Evolutionary conservation across 2,797 vertebrate species (phyloP).

Genomic region (Crocidura indochinensis): DNA sequence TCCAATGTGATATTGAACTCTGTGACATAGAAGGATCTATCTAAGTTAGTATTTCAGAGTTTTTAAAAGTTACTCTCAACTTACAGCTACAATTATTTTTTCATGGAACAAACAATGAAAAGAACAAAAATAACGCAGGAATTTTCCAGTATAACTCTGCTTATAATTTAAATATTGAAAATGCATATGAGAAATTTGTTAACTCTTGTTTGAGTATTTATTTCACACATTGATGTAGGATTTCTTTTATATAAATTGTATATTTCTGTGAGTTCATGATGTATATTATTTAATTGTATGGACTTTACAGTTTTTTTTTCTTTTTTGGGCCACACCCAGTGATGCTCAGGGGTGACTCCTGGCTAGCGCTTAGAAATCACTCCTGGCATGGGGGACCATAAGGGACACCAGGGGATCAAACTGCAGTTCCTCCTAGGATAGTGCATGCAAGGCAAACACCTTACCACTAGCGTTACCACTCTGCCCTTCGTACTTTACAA

Average conservation of each 20-base stretch:
- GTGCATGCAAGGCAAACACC: too few species aligned
- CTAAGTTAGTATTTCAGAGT: background rate
- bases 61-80: background rate
- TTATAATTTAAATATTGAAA: constrained; percentile 41
- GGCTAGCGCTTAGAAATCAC: too few species aligned
- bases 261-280: background rate
- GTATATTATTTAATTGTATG: background rate
- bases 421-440: too few species aligned
- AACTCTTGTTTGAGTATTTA: background rate
- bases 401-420: too few species aligned
- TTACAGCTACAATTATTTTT: background rate
- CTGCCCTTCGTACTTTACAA: fast-evolving
- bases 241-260: background rate
- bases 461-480: too few species aligned
- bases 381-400: too few species aligned
- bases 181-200: background rate
- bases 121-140: constrained; percentile 69
- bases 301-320: background rate
- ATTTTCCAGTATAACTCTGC: constrained; percentile 61
- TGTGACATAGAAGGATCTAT: constrained; percentile 48
- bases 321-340: too few species aligned
- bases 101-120: constrained; percentile 22
- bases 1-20: constrained; percentile 58
- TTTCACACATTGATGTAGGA: background rate
- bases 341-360: too few species aligned